Base-by-base conservation (phyloP, 2,797 vertebrate genomes). In the Falco columbarius region DNA sequence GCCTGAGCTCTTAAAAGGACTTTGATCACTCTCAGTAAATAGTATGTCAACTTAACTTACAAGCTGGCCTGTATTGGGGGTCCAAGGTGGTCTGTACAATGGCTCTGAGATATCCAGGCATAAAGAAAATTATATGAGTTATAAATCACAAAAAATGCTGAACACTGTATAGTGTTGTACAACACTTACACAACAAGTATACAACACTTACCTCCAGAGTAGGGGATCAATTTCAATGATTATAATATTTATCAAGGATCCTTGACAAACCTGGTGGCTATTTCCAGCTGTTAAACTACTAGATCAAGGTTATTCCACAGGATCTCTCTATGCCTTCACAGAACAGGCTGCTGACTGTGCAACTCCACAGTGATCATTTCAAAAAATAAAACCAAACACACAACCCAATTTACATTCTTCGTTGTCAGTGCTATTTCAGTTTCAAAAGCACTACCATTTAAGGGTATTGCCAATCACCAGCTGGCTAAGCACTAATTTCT, bases 21-120 rank as follows among this genome's bases (percentile, higher is more conserved):
- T 46, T 17, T 52, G n/a, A 42, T 34, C 23, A 30, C 27, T 40
- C 40, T 46, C 36, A 77, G 10, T 32, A 23, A 55, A 30, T 2
- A 32, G 23, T 7, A 34, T 22, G 13, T 30, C 22, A 81, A 27
- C 8, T 62, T 51, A 30, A 10, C 11, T 47, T 19, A 36, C 13
- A 42, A 61, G 29, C 19, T 34, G 0, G 0, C 1, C 4, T 0
- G 0, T 19, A 17, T 17, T 0, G 0, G 30, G 16, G 19, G 10
- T 58, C 46, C 4, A 1, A 23, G 15, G 36, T 22, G 61, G 15
- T 15, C 62, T 58, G n/a, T 7, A 16, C 4, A 61, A 18, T 4
- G 8, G 14, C 40, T 74, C 24, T 44, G 30, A 29, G 46, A 84
- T 29, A 87, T 14, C 29, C 22, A 68, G 17, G 20, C 32, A 51